phyloP scores from a whole-genome alignment of 2,797 vertebrate genomes.

The Cyclopterus lumpus region DNA sequence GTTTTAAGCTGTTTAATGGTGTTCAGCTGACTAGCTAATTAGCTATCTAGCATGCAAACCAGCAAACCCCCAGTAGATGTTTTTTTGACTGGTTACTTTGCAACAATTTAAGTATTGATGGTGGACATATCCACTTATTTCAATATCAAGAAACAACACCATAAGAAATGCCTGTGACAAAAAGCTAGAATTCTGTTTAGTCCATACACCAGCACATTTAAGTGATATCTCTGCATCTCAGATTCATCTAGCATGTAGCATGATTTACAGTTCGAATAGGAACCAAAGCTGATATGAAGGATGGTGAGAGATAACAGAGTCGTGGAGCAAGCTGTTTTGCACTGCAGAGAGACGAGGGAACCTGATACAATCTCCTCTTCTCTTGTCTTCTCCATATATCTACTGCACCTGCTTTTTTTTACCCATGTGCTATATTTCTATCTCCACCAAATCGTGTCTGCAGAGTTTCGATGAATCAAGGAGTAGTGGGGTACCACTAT shows the following conservation, averaged over 20 bases:
- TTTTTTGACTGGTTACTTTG: not conserved
- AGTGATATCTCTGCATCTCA: slow-evolving; percentile 10
- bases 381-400: slow-evolving; percentile 47
- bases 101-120: not conserved
- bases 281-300: slow-evolving; percentile 50
- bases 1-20: not conserved
- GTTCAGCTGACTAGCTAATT: not conserved
- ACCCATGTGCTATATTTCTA: slow-evolving; percentile 41
- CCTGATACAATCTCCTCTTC: slow-evolving; percentile 55
- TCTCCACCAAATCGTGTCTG: slow-evolving; percentile 31
- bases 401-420: slow-evolving; percentile 48
- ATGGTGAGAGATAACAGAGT: slow-evolving; percentile 59
- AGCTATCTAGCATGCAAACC: not conserved
- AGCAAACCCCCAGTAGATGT: not conserved
- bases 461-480: slow-evolving; percentile 32
- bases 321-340: slow-evolving; percentile 48
- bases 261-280: slow-evolving; percentile 56
- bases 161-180: not conserved
- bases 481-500: not conserved
- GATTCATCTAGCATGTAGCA: slow-evolving; percentile 28
- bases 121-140: not conserved
- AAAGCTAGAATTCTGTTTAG: not conserved
- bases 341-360: slow-evolving; percentile 27
- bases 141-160: not conserved
- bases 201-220: not conserved